A percentile compares a stretch with the other conserved stretches of the same genome.
Conservation (phyloP, 2,888 invertebrate genomes). For the Barypeithes pellucidus region DNA sequence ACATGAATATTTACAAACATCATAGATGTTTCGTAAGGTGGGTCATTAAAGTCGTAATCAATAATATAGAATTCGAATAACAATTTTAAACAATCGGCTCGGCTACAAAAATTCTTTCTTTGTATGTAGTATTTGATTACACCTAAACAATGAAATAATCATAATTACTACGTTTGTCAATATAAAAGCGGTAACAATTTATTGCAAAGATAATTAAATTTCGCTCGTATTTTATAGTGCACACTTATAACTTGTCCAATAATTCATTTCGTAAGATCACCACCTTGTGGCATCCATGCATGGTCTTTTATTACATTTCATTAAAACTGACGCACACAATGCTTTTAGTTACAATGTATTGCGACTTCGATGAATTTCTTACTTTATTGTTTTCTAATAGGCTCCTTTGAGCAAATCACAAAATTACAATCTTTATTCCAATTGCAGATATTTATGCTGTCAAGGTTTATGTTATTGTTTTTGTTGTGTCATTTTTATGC, state of each 20-base stretch:
- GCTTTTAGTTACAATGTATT: conserved; percentile 51
- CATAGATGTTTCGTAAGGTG: too few species aligned
- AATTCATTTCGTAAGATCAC: conserved; percentile 63
- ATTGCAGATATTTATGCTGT: neutral
- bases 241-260: conserved; percentile 63
- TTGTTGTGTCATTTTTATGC: neutral
- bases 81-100: neutral
- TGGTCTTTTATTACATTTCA: conserved; percentile 55
- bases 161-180: conserved; percentile 50
- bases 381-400: conserved; percentile 39
- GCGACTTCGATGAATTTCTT: conserved; percentile 24
- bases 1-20: too few species aligned
- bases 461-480: neutral
- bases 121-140: conserved; percentile 37
- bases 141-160: conserved; percentile 44
- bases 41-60: too few species aligned
- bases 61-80: neutral
- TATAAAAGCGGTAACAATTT: conserved; percentile 56
- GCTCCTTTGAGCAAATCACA: conserved; percentile 12
- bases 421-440: neutral
- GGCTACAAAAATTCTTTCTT: conserved; percentile 6
- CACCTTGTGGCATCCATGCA: conserved; percentile 61
- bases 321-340: conserved; percentile 52
- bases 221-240: conserved; percentile 59
- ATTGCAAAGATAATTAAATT: conserved; percentile 58